These are phyloP conservation scores for Prionailurus viverrinus DNA, from an alignment of 2,113 vertebrate species.

Conservation along the genomic window DNA sequence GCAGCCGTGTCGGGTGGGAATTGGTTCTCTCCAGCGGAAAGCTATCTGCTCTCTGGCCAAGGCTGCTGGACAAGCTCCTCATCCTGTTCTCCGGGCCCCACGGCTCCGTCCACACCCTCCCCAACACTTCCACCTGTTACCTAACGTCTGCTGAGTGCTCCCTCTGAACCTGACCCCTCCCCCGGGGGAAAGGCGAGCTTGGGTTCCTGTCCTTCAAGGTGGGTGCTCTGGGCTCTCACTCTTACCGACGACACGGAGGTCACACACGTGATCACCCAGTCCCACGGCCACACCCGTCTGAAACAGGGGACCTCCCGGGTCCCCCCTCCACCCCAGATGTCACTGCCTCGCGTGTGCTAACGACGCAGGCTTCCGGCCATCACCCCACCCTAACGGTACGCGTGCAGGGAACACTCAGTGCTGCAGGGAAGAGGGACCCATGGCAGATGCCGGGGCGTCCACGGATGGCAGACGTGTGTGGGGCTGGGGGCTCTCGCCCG, in stretches of 20 bases:
- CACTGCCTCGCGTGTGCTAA: accelerated
- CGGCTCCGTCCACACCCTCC: too few species aligned
- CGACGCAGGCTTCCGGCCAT: accelerated
- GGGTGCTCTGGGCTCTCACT: background rate
- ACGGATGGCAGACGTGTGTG: accelerated
- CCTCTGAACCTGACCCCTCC: background rate
- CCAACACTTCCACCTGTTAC: accelerated
- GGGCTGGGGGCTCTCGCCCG: background rate
- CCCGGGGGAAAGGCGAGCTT: background rate
- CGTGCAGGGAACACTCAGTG: accelerated
- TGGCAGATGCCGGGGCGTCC: accelerated
- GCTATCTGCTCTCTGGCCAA: accelerated
- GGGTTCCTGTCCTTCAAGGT: too few species aligned
- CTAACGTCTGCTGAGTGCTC: accelerated
- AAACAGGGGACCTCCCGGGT: background rate
- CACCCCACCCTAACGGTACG: accelerated
- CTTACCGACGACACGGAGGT: too few species aligned
- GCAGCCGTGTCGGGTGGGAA: background rate
- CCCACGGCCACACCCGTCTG: accelerated
- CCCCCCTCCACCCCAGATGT: accelerated
- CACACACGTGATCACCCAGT: accelerated
- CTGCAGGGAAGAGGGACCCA: background rate
- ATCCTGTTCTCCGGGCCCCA: background rate
- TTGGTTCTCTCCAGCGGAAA: accelerated
- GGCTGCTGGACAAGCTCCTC: accelerated